These are phyloP conservation scores for Rissa tridactyla DNA, from an alignment of 2,113 vertebrate species.

Conservation along the genomic window DNA sequence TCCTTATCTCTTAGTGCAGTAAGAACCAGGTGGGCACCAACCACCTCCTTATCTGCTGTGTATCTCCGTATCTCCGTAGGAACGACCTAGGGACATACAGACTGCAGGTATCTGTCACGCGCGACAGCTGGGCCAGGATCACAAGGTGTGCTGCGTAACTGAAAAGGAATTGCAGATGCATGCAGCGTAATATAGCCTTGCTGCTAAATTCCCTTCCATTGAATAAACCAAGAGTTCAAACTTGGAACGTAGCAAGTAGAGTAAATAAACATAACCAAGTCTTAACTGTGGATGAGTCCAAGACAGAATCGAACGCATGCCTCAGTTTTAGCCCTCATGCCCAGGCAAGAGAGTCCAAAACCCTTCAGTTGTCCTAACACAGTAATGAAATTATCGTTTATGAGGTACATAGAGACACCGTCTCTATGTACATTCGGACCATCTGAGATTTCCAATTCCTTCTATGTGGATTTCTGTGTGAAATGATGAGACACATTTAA, in stretches of 20 bases:
- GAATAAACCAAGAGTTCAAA: neutral
- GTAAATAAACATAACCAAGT: neutral
- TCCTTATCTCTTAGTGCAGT: neutral
- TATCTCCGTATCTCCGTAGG: neutral
- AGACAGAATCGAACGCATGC: neutral
- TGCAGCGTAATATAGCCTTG: neutral
- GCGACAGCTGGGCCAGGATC: neutral
- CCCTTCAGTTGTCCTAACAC: neutral
- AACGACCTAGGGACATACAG: neutral
- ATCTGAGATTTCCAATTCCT: neutral
- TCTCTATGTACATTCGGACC: neutral
- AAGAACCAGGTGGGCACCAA: neutral
- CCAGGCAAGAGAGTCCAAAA: neutral
- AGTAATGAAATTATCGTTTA: neutral
- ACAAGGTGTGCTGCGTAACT: neutral
- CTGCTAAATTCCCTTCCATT: neutral
- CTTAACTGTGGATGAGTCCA: neutral
- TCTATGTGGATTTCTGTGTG: neutral
- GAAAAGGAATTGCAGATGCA: neutral
- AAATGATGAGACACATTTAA: neutral
- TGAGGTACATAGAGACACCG: neutral
- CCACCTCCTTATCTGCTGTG: neutral
- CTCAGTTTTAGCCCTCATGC: neutral
- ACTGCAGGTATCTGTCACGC: too few relatives aligned
- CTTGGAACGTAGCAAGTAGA: neutral